Evolutionary conservation across 2,113 vertebrate species (phyloP).

Genomic region (Salvator merianae): DNA sequence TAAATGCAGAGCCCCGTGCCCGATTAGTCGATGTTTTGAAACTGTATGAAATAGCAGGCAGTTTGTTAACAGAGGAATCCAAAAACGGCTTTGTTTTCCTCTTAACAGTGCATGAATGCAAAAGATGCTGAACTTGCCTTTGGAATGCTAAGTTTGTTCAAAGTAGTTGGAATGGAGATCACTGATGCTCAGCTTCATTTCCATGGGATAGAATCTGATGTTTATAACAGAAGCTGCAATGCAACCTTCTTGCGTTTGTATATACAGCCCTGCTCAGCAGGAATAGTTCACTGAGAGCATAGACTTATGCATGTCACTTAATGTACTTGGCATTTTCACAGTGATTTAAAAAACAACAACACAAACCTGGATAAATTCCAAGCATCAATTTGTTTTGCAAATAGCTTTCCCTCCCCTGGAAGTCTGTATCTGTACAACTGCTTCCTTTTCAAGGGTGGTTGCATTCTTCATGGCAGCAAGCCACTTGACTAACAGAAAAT

Average conservation of each 20-base stretch:
- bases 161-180: constrained; percentile 57
- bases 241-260: not conserved
- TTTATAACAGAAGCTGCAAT: not conserved
- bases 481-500: constrained; percentile 10
- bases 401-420: not conserved
- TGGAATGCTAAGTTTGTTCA: constrained; percentile 46
- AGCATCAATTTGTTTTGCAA: not conserved
- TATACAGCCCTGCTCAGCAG: not conserved
- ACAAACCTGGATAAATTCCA: not conserved
- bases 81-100: not conserved
- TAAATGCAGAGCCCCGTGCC: constrained; percentile 3
- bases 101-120: not conserved
- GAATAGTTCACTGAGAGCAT: not conserved
- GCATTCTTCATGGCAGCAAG: not conserved
- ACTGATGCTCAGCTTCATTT: constrained; percentile 1
- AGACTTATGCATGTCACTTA: not conserved
- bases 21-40: constrained; percentile 18
- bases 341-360: not conserved
- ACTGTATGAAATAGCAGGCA: constrained; percentile 1
- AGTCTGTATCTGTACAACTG: not conserved
- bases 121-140: constrained; percentile 18
- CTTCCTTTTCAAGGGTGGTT: not conserved
- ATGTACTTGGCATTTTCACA: not conserved
- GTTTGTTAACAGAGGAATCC: not conserved
- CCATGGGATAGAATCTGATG: not conserved